Conservation (phyloP, 2,888 invertebrate genomes). For the Podotricha telesiphe region DNA sequence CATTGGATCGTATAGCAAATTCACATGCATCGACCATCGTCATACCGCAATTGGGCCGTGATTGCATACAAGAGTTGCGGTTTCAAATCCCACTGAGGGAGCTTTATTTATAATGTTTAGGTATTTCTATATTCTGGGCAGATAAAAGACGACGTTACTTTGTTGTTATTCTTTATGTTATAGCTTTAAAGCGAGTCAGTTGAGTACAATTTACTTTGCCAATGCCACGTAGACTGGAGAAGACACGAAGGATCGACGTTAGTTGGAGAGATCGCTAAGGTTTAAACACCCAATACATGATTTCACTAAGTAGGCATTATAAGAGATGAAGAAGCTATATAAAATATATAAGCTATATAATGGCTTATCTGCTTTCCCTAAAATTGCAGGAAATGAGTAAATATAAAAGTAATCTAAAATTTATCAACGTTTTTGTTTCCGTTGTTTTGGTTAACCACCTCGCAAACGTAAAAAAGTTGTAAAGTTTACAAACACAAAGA, state of each 20-base stretch:
- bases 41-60: neutral
- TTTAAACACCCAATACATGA: neutral
- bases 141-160: no score
- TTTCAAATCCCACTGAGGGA: neutral
- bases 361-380: neutral
- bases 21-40: neutral
- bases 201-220: no score
- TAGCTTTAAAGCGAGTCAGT: no score
- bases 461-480: slow-evolving; percentile 14
- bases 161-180: neutral
- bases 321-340: no score
- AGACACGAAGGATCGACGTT: no score
- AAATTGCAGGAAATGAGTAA: neutral
- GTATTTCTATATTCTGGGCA: no score
- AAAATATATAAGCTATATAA: no score
- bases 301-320: neutral
- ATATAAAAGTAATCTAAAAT: slow-evolving; percentile 15
- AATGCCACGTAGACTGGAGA: no score
- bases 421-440: slow-evolving; percentile 11
- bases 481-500: slow-evolving; percentile 25
- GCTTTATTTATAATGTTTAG: neutral
- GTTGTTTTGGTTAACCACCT: slow-evolving; percentile 11
- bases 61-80: neutral
- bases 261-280: no score
- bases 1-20: no score